Base-by-base conservation (phyloP, 2,797 vertebrate species). In the Myotis vivesi region DNA sequence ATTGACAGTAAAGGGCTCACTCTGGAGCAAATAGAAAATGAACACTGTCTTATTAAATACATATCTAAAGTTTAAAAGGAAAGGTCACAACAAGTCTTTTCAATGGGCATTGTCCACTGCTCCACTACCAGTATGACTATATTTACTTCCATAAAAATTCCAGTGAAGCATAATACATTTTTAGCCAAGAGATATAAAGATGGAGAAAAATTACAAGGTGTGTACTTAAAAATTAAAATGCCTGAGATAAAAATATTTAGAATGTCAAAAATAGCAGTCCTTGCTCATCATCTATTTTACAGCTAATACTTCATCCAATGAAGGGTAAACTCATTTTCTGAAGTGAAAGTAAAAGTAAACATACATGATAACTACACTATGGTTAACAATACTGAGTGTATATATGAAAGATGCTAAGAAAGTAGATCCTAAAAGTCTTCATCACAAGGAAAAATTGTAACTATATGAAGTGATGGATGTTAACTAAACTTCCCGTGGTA, bases 11-110 rank as follows among this genome's bases (percentile, higher is more conserved):
- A 92, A 93, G 41, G 1, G 2, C 49, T 97, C 68, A 95, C 92
- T 96, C 79, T 96, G 96, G 98, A 97, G 86, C 82, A 97, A 97
- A 97, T 80, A 94, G 68, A 97, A 93, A 96, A 96, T 87, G 87
- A 98, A 92, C 2, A 69, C n/a, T 97, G 96, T 95, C 97, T 95
- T 98, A 80, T 95, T 97, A 92, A 96, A 94, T 97, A 94, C 90
- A 92, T 91, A 93, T 91, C 59, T 95, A 79, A 89, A 85, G 33
- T 82, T 97, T 95, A 94, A 97, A 98, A 95, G 69, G 51, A 94
- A 85, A 93, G 71, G 76, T 95, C 93, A 81, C 51, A 81, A 84
- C 83, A 96, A 53, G 17, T 91, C 1, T 13, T 75, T 90, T 92
- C 83, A 97, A 95, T 4, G 10, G 68, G 15, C 69, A 92, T 64